Conservation (phyloP, 2,113 vertebrate genomes). For the human (Homo sapiens) region DNA sequence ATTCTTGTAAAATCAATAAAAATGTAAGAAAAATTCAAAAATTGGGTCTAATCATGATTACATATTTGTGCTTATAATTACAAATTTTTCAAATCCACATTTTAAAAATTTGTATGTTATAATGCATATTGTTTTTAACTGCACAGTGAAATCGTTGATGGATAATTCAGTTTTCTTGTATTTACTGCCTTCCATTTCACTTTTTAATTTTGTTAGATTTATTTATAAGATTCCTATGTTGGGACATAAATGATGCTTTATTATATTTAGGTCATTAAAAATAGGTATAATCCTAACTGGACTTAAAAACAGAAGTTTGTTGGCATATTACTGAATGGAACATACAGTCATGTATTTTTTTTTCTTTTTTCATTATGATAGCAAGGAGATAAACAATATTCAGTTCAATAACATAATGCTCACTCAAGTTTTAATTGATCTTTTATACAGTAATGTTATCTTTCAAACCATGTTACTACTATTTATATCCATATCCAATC, state of each 20-base stretch:
- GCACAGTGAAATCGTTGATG: not conserved
- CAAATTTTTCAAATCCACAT: not conserved
- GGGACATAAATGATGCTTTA: not conserved
- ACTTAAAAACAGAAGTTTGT: not conserved
- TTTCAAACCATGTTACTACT: not conserved
- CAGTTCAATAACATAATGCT: not conserved
- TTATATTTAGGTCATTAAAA: not conserved
- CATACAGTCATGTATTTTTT: not conserved
- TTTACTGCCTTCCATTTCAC: conserved; percentile 31
- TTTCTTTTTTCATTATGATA: not conserved
- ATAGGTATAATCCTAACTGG: not conserved
- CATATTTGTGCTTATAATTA: not conserved
- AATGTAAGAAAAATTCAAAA: not conserved
- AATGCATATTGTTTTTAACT: not conserved
- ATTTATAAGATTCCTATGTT: not conserved
- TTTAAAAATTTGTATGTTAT: not conserved
- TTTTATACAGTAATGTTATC: not conserved
- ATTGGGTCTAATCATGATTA: not conserved
- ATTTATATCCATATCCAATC: not conserved
- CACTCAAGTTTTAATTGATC: not conserved
- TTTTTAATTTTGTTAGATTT: conserved; percentile 39
- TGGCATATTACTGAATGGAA: not conserved
- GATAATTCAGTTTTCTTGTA: not conserved
- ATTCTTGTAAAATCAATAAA: conserved; percentile 27
- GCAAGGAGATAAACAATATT: not conserved